Conservation (phyloP, 2,113 vertebrate species). For the Esox niger region DNA sequence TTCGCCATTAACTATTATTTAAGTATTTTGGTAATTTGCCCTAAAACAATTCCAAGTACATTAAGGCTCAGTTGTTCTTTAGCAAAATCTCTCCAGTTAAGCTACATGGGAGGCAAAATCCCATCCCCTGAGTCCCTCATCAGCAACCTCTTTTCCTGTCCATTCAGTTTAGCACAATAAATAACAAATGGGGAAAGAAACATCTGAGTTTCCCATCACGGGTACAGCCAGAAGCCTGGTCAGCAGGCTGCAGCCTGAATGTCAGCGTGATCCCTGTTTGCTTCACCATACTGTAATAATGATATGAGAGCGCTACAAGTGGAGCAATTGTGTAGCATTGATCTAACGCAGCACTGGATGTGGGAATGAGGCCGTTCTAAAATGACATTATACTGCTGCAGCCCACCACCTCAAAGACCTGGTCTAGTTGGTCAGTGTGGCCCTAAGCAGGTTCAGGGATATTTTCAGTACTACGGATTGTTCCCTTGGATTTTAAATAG, state of each 20-base stretch:
- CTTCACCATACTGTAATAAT: conserved; percentile 53
- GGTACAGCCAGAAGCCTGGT: conserved; percentile 42
- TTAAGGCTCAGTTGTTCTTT: background rate
- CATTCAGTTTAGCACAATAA: conserved; percentile 44
- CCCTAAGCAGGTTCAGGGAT: conserved; percentile 54
- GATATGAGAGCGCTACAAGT: conserved; percentile 56
- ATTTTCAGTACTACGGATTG: conserved; percentile 64
- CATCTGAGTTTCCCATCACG: conserved; percentile 62
- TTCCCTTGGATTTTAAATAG: too few species aligned
- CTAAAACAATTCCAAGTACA: conserved; percentile 5
- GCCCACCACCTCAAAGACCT: conserved; percentile 45
- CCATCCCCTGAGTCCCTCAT: conserved; percentile 6
- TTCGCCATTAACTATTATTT: conserved; percentile 47
- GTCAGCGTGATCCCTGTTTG: conserved; percentile 50
- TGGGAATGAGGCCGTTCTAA: conserved; percentile 55
- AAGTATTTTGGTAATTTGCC: too few species aligned
- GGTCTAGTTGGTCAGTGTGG: conserved; percentile 58
- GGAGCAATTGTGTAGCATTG: conserved; percentile 65
- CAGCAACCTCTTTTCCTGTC: conserved; percentile 20
- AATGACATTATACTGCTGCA: conserved; percentile 61
- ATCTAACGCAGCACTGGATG: conserved; percentile 58
- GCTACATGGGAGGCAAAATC: background rate
- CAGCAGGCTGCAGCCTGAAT: conserved; percentile 27
- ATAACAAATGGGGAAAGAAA: conserved; percentile 28
- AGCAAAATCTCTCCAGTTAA: background rate